phyloP scores from a whole-genome alignment of 2,888 invertebrate genomes.

The Emmelina monodactyla region DNA sequence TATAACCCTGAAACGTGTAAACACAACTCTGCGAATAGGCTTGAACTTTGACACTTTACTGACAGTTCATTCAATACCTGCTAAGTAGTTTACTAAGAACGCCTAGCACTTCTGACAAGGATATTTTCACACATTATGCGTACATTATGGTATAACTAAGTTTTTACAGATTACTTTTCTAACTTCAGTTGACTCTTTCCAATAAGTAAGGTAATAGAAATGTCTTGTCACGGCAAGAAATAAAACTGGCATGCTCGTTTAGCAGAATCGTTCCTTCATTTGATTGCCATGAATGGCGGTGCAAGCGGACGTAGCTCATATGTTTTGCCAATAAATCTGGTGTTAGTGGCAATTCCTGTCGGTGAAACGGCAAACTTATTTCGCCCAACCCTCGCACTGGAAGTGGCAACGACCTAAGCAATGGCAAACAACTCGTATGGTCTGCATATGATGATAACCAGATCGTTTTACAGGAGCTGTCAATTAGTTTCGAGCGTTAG shows the following conservation, averaged over 20 bases:
- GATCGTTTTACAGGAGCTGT: background rate
- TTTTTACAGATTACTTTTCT: too few relatives aligned
- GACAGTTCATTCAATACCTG: too few relatives aligned
- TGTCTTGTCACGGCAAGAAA: background rate
- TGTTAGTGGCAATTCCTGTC: constrained; percentile 25
- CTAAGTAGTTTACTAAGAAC: too few relatives aligned
- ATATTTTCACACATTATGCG: too few relatives aligned
- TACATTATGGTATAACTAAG: too few relatives aligned
- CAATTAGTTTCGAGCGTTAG: background rate
- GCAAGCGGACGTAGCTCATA: background rate
- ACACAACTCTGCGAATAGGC: too few relatives aligned
- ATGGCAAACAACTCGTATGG: background rate
- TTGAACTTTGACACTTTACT: too few relatives aligned
- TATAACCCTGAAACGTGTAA: too few relatives aligned
- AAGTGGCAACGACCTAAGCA: background rate
- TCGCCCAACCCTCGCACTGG: background rate
- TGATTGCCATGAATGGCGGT: background rate
- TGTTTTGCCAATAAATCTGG: constrained; percentile 25
- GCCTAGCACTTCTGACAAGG: too few relatives aligned
- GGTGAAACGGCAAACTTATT: constrained; percentile 20
- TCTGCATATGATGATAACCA: background rate
- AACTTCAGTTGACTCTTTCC: too few relatives aligned
- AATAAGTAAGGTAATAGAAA: background rate
- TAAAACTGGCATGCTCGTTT: background rate
- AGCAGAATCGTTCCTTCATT: background rate